Evolutionary conservation across 2,888 invertebrate species (phyloP).

Genomic region (Tetheella fluctuosa): DNA sequence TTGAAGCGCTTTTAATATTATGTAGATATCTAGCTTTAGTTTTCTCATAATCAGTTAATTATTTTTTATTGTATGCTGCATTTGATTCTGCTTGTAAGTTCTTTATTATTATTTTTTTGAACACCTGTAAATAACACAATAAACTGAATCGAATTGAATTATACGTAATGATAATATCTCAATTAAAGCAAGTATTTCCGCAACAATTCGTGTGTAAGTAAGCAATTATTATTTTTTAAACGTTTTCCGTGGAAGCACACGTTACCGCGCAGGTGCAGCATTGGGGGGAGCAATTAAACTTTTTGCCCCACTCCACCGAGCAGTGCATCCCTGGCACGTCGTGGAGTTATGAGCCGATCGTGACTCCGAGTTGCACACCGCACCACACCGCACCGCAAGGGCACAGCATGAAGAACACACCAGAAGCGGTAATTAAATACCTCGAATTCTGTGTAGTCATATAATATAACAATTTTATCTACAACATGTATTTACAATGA

Average conservation of each 20-base stretch:
- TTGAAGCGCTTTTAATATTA: no score
- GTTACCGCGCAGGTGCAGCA: slow-evolving; percentile 34
- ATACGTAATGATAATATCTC: not conserved
- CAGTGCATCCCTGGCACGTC: slow-evolving; percentile 61
- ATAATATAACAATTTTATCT: no score
- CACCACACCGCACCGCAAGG: slow-evolving; percentile 19
- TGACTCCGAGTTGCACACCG: slow-evolving; percentile 49
- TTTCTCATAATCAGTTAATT: no score
- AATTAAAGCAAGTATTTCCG: slow-evolving; percentile 3
- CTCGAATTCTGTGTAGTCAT: no score
- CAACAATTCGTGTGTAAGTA: slow-evolving; percentile 18
- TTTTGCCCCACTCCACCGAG: slow-evolving; percentile 49
- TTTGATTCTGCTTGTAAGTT: no score
- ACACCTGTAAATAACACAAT: no score
- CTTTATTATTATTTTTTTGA: no score
- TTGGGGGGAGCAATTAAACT: slow-evolving; percentile 67
- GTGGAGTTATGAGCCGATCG: slow-evolving; percentile 70
- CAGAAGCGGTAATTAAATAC: not conserved
- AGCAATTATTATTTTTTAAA: slow-evolving; percentile 42
- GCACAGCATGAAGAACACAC: not conserved
- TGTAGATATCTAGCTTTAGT: no score
- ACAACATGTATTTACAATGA: no score
- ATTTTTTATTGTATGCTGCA: no score
- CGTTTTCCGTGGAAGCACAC: slow-evolving; percentile 27
- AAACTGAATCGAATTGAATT: no score